Base-by-base conservation (phyloP, 2,113 vertebrate genomes). In the Ahaetulla prasina region DNA sequence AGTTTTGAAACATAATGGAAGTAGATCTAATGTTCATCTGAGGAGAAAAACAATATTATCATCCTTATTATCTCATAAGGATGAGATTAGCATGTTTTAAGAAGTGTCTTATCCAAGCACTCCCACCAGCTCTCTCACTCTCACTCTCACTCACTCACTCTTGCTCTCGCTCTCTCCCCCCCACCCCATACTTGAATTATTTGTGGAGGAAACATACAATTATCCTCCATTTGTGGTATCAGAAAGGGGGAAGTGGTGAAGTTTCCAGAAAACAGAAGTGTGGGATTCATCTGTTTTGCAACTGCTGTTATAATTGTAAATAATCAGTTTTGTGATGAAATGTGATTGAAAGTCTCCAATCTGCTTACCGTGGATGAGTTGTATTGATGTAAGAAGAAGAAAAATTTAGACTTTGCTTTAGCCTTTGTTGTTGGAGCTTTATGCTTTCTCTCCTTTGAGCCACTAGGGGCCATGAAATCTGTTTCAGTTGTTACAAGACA, bases 401-500 rank as follows among this genome's bases (percentile, higher is more conserved):
- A 39, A n/a, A 25, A 63, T 87, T 63, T 30, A 35, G 12, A 87
- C 12, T 87, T 23, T 6, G 20, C 45, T 91, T n/a, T 35, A 86
- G 45, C 12, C 45, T 25, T 63, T 91, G n/a, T 53, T 57, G 27
- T n/a, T 16, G 27, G 52, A 92, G 87, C 55, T 89, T 92, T 91
- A 8, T n/a, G 49, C 85, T 87, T 47, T 54, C 30, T 50, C 54
- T 87, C 5, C 85, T 91, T 92, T 89, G 3, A 49, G 87, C 52
- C 68, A 92, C 52, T 53, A 57, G 87, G 52, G 87, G 43, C 91
- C 87, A 84, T 84, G 50, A 89, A 92, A 84, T 89, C 6, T 57
- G 52, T 45, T 89, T 45, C 85, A 93, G 88, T 85, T 92, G 85
- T 92, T 92, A 85, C 30, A 87, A 86, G 86, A 94, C 92, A 91